Evolutionary conservation across 2,113 vertebrate species (phyloP), one percentile per base, ranked within the genome.

Genomic region (Boleophthalmus pectinirostris): DNA sequence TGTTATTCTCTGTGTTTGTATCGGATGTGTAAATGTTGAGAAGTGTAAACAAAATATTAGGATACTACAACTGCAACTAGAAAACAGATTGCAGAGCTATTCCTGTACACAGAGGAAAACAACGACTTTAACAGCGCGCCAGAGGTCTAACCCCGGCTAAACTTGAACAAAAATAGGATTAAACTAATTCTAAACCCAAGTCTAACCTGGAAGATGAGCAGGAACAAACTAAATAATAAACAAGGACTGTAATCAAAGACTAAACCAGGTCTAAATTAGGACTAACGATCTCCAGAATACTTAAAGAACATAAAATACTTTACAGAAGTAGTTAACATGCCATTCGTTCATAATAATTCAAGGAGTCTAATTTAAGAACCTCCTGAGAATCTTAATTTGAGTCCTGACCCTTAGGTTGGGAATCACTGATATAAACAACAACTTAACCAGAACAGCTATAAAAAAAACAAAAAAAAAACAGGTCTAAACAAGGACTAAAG

Each of bases 21-120:
- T 10, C n/a, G 20, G 20, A 54, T n/a, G 51, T 54, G 51, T 20
- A 21, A 11, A 54, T 81, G 57, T 86, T 85, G 77, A 61, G 33
- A 24, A 16, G 10, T 69, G 65, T 69, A 54, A 54, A 54, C 20
- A 46, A 20, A 69, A 79, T 63, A 58, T 65, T 11, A 72, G 18
- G 21, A 15, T 69, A 33, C 35, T 45, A 49, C 58, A 45, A 61
- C 11, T 58, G 56, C 23, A 24, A 25, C 56, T 11, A 33, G 58
- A 45, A 51, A 57, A 38, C 68, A 29, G 67, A 24, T 46, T 64
- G 54, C 49, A 56, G 43, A 66, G 47, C 29, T 64, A 11, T 64
- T 60, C 11, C 24, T 33, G 23, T 60, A 12, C 14, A 60, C 12
- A 7, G 57, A 61, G 25, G 14, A 16, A 33, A 61, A 61, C 25